Percentiles rank a stretch among this genome's conserved stretches.
Conservation (phyloP, 2,797 vertebrate species). For the Mormyrus proboscirostris region DNA sequence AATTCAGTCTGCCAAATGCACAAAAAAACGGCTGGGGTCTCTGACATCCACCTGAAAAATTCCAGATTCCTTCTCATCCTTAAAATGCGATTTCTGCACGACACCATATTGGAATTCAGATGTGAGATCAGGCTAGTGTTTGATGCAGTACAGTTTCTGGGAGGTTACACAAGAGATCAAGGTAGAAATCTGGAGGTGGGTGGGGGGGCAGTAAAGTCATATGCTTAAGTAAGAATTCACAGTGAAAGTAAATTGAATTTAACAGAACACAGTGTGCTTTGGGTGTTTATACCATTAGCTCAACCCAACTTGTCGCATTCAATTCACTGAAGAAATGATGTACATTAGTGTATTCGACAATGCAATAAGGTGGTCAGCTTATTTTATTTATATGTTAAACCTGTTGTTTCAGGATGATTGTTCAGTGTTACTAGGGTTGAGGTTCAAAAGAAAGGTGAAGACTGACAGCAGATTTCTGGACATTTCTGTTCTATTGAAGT, state of each 20-base stretch:
- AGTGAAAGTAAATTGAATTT: not conserved
- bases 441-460: not conserved
- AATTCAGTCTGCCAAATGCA: not conserved
- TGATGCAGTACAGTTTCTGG: not conserved
- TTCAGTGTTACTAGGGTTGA: not conserved
- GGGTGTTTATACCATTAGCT: not conserved
- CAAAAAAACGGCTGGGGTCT: not conserved
- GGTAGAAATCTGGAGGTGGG: not conserved
- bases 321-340: not conserved
- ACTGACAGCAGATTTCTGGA: not conserved
- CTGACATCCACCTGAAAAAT: not conserved
- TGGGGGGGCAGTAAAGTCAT: not conserved
- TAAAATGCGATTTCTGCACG: not conserved
- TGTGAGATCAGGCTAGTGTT: not conserved
- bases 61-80: slow-evolving; percentile 1
- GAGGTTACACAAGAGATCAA: not conserved
- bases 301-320: not conserved
- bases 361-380: not conserved
- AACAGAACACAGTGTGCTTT: not conserved
- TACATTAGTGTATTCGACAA: not conserved
- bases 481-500: not conserved
- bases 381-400: not conserved
- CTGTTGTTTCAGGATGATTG: not conserved
- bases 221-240: not conserved
- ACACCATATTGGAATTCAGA: not conserved